A percentile compares a stretch with the other conserved stretches of the same genome.
Evolutionary conservation across 1,140 invertebrate species (phyloP).

Genomic region (Drosophila erecta): DNA sequence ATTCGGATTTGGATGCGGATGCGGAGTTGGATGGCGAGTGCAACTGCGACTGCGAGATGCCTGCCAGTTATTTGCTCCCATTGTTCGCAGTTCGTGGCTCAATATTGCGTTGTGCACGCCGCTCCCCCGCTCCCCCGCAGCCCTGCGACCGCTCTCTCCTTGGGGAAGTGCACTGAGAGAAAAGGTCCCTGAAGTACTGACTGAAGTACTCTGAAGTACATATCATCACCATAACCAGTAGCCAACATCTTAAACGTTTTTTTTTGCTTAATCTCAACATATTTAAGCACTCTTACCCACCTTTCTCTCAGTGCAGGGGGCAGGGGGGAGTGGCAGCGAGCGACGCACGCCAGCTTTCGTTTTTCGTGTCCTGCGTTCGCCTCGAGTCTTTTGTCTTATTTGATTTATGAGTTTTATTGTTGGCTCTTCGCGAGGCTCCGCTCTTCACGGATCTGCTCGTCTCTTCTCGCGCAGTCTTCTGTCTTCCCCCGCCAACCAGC

Average conservation of each 20-base stretch:
- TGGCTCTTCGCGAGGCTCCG: slow-evolving; percentile 24
- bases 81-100: slow-evolving; percentile 78
- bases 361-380: slow-evolving; percentile 73
- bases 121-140: not conserved
- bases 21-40: not conserved
- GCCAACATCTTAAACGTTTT: too few species aligned
- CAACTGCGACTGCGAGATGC: slow-evolving; percentile 55
- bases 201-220: too few species aligned
- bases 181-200: not conserved
- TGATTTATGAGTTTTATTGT: slow-evolving; percentile 84
- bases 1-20: not conserved
- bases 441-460: slow-evolving; percentile 4
- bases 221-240: too few species aligned
- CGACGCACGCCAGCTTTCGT: slow-evolving; percentile 60
- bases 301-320: slow-evolving; percentile 10
- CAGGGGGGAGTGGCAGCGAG: slow-evolving; percentile 10
- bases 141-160: not conserved
- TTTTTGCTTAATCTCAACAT: too few species aligned
- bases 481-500: not conserved
- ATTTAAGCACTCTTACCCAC: not conserved
- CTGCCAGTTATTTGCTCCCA: slow-evolving; percentile 81
- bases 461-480: slow-evolving; percentile 23
- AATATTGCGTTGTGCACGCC: slow-evolving; percentile 67
- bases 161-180: not conserved
- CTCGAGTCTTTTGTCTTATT: slow-evolving; percentile 81